These are phyloP conservation scores for Pao palembangensis DNA, from an alignment of 2,113 vertebrate species.

Conservation along the genomic window DNA sequence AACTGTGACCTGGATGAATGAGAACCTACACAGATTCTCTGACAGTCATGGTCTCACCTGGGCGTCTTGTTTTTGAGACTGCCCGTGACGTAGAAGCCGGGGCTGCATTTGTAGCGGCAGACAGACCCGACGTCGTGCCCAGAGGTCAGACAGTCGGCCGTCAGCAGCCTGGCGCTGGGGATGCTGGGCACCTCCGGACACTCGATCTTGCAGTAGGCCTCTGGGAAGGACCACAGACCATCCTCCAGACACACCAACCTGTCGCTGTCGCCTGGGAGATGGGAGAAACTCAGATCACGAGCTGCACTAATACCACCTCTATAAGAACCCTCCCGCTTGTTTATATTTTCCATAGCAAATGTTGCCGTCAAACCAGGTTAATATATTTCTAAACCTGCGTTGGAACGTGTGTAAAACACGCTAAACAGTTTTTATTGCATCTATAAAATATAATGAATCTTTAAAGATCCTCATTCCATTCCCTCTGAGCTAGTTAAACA, in stretches of 20 bases:
- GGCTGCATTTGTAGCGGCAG: conserved; percentile 88
- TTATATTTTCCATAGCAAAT: no score
- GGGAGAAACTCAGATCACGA: background rate
- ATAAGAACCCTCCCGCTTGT: no score
- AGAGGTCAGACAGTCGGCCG: conserved; percentile 76
- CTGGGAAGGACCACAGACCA: conserved; percentile 91
- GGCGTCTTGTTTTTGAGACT: conserved; percentile 62
- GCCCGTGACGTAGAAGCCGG: conserved; percentile 81
- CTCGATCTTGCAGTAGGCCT: conserved; percentile 94
- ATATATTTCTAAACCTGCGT: conserved; percentile 23
- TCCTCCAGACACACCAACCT: conserved; percentile 90
- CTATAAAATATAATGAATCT: conserved; percentile 65
- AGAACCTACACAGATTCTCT: no score
- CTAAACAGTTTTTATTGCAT: conserved; percentile 40
- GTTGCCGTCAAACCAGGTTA: conserved; percentile 20
- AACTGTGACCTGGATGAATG: no score
- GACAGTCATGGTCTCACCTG: conserved; percentile 74
- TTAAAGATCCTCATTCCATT: conserved; percentile 1
- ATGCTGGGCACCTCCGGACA: conserved; percentile 74
- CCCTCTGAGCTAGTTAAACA: no score
- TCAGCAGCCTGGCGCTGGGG: conserved; percentile 77
- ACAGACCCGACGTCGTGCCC: conserved; percentile 84
- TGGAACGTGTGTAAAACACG: conserved; percentile 29
- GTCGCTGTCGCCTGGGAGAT: conserved; percentile 80
- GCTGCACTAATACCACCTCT: no score